These are phyloP conservation scores for Lissonota sp. DNA, from an alignment of 2,888 invertebrate species.

Conservation along the genomic window DNA sequence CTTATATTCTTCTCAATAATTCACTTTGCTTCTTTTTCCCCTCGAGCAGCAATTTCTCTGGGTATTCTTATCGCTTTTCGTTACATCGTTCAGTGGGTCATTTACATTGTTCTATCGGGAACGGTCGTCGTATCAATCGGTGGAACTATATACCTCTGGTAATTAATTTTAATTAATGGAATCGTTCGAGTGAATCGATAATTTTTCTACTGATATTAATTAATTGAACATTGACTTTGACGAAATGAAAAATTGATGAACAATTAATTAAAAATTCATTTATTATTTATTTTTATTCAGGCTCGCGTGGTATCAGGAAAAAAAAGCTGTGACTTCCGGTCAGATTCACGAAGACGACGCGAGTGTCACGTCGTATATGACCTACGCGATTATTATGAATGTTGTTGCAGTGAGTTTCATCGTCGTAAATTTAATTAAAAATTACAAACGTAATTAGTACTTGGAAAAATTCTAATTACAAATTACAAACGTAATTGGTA, in stretches of 20 bases:
- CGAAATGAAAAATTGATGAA: not conserved
- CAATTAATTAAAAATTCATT: not conserved
- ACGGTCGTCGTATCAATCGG: constrained; percentile 85
- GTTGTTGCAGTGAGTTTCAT: constrained; percentile 84
- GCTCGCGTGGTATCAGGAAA: constrained; percentile 83
- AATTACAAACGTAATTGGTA: no score
- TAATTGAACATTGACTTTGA: constrained; percentile 2
- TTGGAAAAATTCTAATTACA: no score
- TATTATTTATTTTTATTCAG: constrained; percentile 72
- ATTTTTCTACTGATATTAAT: not conserved
- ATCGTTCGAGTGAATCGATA: not conserved
- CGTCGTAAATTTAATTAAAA: not conserved
- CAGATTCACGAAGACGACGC: constrained; percentile 75
- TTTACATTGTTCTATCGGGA: constrained; percentile 87
- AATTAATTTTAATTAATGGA: constrained; percentile 69
- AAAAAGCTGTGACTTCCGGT: constrained; percentile 72
- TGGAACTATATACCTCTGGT: constrained; percentile 87
- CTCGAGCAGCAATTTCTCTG: constrained; percentile 84
- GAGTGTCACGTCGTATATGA: constrained; percentile 83
- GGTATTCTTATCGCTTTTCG: constrained; percentile 86
- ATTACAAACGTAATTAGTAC: constrained; percentile 11
- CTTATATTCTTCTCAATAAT: not conserved
- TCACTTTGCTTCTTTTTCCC: not conserved
- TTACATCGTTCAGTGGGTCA: constrained; percentile 86
- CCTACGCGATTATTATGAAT: constrained; percentile 87